These are phyloP conservation scores for Andinoacara biseriatus DNA, from an alignment of 2,113 vertebrate species.

Conservation along the genomic window DNA sequence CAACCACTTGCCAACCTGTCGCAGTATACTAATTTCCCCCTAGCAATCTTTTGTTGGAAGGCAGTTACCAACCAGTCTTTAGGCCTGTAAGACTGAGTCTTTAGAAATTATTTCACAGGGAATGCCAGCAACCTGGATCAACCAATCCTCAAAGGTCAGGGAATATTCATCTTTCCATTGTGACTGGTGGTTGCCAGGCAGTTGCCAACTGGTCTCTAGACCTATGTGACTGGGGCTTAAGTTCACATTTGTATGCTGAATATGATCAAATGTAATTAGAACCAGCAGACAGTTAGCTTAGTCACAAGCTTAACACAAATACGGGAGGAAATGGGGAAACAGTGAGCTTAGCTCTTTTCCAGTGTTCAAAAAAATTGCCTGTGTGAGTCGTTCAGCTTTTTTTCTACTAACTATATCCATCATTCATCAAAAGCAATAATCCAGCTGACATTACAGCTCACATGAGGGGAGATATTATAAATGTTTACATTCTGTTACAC, in stretches of 20 bases:
- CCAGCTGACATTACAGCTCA: not conserved
- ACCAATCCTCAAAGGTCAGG: too few species aligned
- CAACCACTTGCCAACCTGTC: not conserved
- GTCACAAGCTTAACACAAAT: not conserved
- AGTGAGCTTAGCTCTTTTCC: not conserved
- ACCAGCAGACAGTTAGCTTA: not conserved
- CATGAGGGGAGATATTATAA: not conserved
- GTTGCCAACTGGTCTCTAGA: not conserved
- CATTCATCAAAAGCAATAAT: not conserved
- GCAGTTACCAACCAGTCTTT: not conserved
- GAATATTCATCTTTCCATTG: not conserved
- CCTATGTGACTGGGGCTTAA: not conserved
- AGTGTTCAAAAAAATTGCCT: not conserved
- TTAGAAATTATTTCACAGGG: not conserved
- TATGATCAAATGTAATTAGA: not conserved
- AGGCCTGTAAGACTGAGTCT: not conserved
- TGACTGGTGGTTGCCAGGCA: not conserved
- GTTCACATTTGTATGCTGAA: not conserved
- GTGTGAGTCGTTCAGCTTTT: not conserved
- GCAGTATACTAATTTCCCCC: not conserved
- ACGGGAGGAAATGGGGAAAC: not conserved
- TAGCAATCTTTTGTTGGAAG: not conserved
- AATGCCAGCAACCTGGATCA: not conserved
- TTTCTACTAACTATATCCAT: not conserved
- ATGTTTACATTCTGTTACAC: constrained; percentile 4